phyloP scores from a whole-genome alignment of 2,797 vertebrate genomes.

The Lepilemur septentrionalis region DNA sequence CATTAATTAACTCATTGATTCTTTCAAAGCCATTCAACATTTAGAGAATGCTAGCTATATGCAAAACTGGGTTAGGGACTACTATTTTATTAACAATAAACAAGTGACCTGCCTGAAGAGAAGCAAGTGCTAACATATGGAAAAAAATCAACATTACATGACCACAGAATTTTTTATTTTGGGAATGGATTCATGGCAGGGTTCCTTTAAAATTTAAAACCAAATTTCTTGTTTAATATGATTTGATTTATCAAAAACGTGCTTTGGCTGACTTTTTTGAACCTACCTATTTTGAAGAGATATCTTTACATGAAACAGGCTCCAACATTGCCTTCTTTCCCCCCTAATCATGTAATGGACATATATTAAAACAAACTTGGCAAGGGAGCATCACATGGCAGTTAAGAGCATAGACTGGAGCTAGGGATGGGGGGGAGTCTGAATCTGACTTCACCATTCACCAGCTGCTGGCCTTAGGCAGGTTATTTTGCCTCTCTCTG shows the following conservation, averaged over 20 bases:
- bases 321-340: not conserved
- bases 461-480: not conserved
- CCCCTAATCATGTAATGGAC: not conserved
- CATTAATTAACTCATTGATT: conserved; percentile 38
- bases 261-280: not conserved
- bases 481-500: not conserved
- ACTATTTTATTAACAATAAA: conserved; percentile 18
- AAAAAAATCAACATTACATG: conserved; percentile 12
- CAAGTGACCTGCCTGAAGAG: not conserved
- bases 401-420: not conserved
- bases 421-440: not conserved
- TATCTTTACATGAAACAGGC: not conserved
- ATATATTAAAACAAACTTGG: not conserved
- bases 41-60: conserved; percentile 20
- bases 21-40: not conserved
- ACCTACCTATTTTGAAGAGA: not conserved
- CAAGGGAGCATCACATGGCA: not conserved
- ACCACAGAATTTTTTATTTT: conserved; percentile 28
- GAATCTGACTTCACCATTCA: not conserved
- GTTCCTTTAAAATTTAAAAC: not conserved
- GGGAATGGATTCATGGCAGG: not conserved
- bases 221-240: not conserved
- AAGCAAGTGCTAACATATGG: not conserved
- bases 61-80: conserved; percentile 10
- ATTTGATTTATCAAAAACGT: not conserved